Conservation (phyloP, 2,113 vertebrate species). For the Ranitomeya variabilis region DNA sequence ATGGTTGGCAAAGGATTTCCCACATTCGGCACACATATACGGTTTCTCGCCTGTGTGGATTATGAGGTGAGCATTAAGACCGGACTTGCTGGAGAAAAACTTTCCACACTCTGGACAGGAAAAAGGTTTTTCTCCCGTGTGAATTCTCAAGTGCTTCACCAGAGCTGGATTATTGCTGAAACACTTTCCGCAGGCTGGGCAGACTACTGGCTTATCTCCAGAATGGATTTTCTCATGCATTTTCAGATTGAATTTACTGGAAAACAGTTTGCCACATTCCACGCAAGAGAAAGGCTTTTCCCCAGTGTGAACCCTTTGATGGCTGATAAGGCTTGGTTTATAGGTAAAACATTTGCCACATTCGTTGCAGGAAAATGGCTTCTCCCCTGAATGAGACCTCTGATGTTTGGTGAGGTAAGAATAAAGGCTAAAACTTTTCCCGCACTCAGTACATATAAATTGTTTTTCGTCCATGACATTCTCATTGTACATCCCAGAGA, state of each 20-base stretch:
- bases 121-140: slow-evolving; percentile 60
- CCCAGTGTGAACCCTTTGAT: slow-evolving; percentile 79
- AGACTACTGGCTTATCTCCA: slow-evolving; percentile 65
- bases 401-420: slow-evolving; percentile 21
- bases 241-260: slow-evolving; percentile 75
- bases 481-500: background rate
- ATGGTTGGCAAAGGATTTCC: slow-evolving; percentile 66
- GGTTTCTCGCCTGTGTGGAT: slow-evolving; percentile 69
- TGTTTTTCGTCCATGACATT: background rate
- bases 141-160: slow-evolving; percentile 55
- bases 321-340: slow-evolving; percentile 70
- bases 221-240: slow-evolving; percentile 77
- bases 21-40: slow-evolving; percentile 63
- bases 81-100: slow-evolving; percentile 79
- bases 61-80: slow-evolving; percentile 79
- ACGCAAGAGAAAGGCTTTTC: slow-evolving; percentile 80
- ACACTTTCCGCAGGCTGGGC: slow-evolving; percentile 68
- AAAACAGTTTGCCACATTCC: slow-evolving; percentile 79
- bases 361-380: background rate
- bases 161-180: slow-evolving; percentile 73
- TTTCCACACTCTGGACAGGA: slow-evolving; percentile 79
- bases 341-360: slow-evolving; percentile 70
- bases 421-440: slow-evolving; percentile 17
- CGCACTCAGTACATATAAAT: slow-evolving; percentile 3
- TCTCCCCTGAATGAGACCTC: slow-evolving; percentile 33